phyloP scores from a whole-genome alignment of 2,113 vertebrate species.

The Tachycineta bicolor region DNA sequence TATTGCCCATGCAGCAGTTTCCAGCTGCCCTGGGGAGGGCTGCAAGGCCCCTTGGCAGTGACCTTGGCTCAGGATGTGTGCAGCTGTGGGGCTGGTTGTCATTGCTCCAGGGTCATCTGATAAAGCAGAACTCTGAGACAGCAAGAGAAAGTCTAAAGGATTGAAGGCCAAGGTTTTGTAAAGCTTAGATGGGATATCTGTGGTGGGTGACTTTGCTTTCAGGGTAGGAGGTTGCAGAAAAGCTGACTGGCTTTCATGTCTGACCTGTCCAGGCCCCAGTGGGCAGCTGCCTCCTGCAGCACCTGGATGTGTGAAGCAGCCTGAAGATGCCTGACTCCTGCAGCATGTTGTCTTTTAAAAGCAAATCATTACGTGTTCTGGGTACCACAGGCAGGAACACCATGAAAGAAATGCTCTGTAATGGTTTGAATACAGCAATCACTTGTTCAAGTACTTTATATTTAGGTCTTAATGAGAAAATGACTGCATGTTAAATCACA shows the following conservation, averaged over 20 bases:
- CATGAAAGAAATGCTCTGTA: not conserved
- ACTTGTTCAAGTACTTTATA: not conserved
- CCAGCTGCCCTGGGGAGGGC: not conserved
- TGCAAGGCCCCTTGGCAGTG: not conserved
- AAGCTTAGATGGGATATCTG: not conserved
- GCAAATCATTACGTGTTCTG: not conserved
- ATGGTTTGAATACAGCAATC: not conserved
- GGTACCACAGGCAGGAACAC: not conserved
- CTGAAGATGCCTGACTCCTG: not conserved
- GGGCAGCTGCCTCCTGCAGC: not conserved
- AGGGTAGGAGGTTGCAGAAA: not conserved
- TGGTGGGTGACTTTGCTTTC: not conserved
- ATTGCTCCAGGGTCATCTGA: not conserved
- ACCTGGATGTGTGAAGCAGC: not conserved
- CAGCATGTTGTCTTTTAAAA: not conserved
- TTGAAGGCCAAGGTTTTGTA: not conserved
- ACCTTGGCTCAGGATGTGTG: not conserved
- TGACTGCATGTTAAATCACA: not conserved
- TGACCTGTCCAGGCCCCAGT: not conserved
- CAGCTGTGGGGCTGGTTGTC: not conserved
- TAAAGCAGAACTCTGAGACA: not conserved
- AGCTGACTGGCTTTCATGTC: not conserved
- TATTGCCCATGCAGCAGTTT: not conserved
- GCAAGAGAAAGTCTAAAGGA: not conserved
- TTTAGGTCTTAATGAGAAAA: slow-evolving; percentile 23